Percentiles rank a stretch among this genome's conserved stretches.
Evolutionary conservation across 2,113 vertebrate species (phyloP).

Genomic region (Stigmatopora nigra): DNA sequence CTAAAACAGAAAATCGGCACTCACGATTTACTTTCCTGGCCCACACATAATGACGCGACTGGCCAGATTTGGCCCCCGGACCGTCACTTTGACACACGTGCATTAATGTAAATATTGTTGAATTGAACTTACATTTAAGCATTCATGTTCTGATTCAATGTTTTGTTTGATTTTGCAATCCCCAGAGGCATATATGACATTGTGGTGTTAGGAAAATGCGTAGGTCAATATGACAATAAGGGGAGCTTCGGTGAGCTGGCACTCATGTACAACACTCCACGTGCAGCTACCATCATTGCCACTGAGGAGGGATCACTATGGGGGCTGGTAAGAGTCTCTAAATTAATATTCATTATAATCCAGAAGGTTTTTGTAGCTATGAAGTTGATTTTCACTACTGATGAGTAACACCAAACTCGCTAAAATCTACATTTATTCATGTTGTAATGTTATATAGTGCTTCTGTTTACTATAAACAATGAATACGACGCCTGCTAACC

Average conservation of each 20-base stretch:
- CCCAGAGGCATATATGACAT: conserved; percentile 90
- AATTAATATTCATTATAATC: background rate
- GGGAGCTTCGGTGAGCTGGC: conserved; percentile 98
- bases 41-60: no score
- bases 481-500: conserved; percentile 9
- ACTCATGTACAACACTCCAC: conserved; percentile 98
- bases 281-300: conserved; percentile 92
- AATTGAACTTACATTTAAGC: background rate
- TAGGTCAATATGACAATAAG: conserved; percentile 89
- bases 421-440: background rate
- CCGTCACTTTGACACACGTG: no score
- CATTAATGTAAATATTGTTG: background rate
- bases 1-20: no score
- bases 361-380: background rate
- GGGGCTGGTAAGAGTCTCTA: conserved; percentile 81
- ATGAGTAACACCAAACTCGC: no score
- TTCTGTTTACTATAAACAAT: background rate
- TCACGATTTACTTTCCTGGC: no score
- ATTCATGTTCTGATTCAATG: conserved; percentile 7
- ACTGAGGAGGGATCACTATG: conserved; percentile 89
- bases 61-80: no score
- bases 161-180: conserved; percentile 13
- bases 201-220: conserved; percentile 77
- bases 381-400: background rate
- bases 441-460: background rate